Conservation (phyloP, 2,797 vertebrate genomes). For the Hozukius guyotensis region DNA sequence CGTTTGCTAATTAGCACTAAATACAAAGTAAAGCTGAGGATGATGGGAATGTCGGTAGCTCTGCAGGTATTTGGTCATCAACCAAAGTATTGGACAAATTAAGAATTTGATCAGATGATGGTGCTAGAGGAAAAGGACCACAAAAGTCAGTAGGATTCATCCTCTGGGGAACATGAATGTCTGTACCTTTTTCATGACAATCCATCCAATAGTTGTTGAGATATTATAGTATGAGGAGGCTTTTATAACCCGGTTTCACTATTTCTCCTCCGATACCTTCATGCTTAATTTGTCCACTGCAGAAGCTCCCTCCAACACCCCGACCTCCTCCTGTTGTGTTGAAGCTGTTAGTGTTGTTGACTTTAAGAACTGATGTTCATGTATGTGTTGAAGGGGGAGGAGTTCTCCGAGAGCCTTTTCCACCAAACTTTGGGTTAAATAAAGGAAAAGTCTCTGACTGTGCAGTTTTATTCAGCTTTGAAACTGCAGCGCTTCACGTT, state of each 20-base stretch:
- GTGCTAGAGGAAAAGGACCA: neutral
- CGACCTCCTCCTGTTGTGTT: neutral
- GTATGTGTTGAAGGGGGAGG: neutral
- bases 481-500: neutral
- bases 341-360: neutral
- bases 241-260: neutral
- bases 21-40: neutral
- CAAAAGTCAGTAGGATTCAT: neutral
- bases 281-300: neutral
- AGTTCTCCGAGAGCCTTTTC: neutral
- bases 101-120: neutral
- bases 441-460: neutral
- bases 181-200: neutral
- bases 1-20: neutral
- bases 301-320: neutral
- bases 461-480: neutral
- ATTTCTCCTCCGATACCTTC: neutral
- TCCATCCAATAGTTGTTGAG: neutral
- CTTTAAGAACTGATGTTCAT: neutral
- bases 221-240: neutral
- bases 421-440: neutral
- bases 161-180: neutral
- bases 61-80: neutral
- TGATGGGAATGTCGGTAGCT: neutral
- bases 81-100: neutral